Percentiles rank a stretch among this genome's conserved stretches.
These are phyloP conservation scores for Gobio gobio DNA, from an alignment of 2,113 vertebrate genomes.

Conservation along the genomic window DNA sequence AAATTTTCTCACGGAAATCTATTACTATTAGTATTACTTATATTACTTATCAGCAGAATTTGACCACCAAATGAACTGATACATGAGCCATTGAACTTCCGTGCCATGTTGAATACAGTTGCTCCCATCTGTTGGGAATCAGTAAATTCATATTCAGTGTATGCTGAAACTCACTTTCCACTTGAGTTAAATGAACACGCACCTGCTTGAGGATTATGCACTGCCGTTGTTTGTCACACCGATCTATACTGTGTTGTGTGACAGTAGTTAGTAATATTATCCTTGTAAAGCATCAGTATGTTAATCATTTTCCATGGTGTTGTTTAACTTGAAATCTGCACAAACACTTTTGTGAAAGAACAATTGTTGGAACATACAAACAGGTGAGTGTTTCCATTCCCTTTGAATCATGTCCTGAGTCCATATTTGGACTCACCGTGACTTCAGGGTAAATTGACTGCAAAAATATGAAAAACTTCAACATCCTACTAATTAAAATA, in stretches of 20 bases:
- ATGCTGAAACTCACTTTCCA: constrained; percentile 33
- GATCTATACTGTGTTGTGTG: constrained; percentile 16
- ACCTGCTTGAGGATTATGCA: constrained; percentile 12
- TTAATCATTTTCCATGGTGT: constrained; percentile 36
- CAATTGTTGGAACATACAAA: constrained; percentile 16
- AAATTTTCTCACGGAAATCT: background rate
- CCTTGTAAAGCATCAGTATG: constrained; percentile 26
- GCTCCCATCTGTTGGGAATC: constrained; percentile 14
- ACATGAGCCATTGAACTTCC: constrained; percentile 6
- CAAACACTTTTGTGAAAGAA: constrained; percentile 33
- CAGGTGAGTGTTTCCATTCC: background rate
- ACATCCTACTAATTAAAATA: constrained; percentile 12
- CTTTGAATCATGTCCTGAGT: background rate
- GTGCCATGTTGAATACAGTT: constrained; percentile 18
- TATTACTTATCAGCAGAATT: constrained; percentile 26
- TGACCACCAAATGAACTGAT: constrained; percentile 12
- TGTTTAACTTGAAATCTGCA: constrained; percentile 35
- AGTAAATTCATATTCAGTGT: constrained; percentile 44
- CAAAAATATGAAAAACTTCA: background rate
- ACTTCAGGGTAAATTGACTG: background rate
- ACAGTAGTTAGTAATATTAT: constrained; percentile 41
- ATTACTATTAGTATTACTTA: constrained; percentile 10
- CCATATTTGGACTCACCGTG: background rate
- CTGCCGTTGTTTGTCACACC: constrained; percentile 30
- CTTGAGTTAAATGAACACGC: constrained; percentile 2